Evolutionary conservation across 2,888 invertebrate species (phyloP).

Genomic region (Phortica magna): DNA sequence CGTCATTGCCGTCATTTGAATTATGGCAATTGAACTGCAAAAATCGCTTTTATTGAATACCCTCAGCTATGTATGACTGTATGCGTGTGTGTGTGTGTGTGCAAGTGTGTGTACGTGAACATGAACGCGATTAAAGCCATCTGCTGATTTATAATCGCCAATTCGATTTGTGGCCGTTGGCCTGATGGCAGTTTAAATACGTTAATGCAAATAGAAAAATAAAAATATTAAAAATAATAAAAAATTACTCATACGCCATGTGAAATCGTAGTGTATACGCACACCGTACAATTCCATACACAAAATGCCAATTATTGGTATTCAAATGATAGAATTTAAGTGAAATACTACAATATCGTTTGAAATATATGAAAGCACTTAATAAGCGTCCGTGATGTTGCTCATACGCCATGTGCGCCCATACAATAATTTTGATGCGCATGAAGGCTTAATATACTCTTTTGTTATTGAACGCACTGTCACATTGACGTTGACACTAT

Average conservation of each 20-base stretch:
- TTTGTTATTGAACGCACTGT: background rate
- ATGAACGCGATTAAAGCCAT: slow-evolving; percentile 24
- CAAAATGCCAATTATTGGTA: background rate
- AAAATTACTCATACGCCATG: background rate
- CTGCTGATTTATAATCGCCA: slow-evolving; percentile 33
- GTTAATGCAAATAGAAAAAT: background rate
- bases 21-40: slow-evolving; percentile 1
- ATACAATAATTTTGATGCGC: background rate
- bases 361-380: background rate
- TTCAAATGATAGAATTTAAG: background rate
- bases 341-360: background rate
- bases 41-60: slow-evolving; percentile 23
- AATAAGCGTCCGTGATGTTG: background rate
- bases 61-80: background rate
- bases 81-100: background rate
- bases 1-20: slow-evolving; percentile 10
- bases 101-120: background rate
- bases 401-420: slow-evolving; percentile 2
- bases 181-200: slow-evolving; percentile 17
- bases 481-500: slow-evolving; percentile 14
- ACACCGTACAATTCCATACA: background rate
- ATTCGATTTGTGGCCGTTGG: slow-evolving; percentile 15
- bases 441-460: background rate
- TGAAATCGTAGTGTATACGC: background rate
- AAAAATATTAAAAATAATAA: background rate